Evolutionary conservation across 2,797 vertebrate genomes (phyloP).

Genomic region (Paedocypris micromegethes): DNA sequence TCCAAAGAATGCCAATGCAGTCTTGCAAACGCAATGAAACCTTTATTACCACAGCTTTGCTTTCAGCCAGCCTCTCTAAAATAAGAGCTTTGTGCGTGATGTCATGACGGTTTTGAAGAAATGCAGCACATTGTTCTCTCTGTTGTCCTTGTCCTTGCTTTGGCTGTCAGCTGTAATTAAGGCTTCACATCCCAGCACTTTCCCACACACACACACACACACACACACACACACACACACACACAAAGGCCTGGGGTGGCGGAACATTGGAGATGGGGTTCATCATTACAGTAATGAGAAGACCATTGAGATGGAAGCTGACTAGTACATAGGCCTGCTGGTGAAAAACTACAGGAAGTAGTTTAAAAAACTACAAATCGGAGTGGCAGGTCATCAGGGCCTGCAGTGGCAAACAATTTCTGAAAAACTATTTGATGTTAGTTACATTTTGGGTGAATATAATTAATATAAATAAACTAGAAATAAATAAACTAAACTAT

Average conservation of each 20-base stretch:
- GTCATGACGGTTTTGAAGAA: neutral
- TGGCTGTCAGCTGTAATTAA: slow-evolving; percentile 71
- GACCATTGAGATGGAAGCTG: slow-evolving; percentile 20
- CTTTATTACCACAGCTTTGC: no score
- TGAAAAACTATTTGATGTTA: no score
- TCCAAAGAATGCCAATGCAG: no score
- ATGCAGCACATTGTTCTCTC: slow-evolving; percentile 27
- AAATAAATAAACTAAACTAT: no score
- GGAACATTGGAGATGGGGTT: slow-evolving; percentile 33
- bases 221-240: slow-evolving; percentile 48
- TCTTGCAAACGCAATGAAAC: no score
- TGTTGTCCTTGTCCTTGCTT: slow-evolving; percentile 52
- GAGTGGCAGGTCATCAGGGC: no score
- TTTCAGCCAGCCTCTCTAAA: neutral
- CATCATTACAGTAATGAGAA: slow-evolving; percentile 62
- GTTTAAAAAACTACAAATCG: neutral
- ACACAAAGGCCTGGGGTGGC: slow-evolving; percentile 47
- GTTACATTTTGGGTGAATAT: no score
- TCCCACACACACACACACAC: slow-evolving; percentile 47
- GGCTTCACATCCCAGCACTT: slow-evolving; percentile 47
- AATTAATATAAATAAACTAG: no score
- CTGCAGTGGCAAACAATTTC: no score
- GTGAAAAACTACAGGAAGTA: neutral
- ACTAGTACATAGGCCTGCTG: neutral
- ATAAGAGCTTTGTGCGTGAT: neutral